Conservation (phyloP, 2,113 vertebrate genomes). For the Balaeniceps rex region DNA sequence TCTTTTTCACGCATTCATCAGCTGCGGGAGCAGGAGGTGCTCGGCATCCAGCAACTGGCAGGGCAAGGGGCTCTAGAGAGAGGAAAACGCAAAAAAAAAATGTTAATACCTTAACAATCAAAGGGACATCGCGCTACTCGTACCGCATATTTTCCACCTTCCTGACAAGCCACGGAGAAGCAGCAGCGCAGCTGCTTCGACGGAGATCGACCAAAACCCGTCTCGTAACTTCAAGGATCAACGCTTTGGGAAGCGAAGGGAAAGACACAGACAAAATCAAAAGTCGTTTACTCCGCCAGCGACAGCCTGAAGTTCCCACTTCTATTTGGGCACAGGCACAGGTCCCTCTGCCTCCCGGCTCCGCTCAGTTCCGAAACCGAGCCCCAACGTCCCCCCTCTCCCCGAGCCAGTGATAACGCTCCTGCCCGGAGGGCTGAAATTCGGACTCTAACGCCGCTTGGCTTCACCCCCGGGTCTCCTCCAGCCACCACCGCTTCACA, state of each 20-base stretch:
- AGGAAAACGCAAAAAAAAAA: background rate
- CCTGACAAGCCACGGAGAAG: background rate
- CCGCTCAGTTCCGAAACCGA: background rate
- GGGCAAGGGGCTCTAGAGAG: constrained; percentile 21
- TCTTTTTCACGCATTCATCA: background rate
- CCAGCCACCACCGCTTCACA: background rate
- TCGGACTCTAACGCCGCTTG: fast-evolving
- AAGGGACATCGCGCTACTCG: fast-evolving
- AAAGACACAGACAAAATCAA: background rate
- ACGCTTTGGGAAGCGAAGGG: background rate
- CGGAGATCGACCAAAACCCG: background rate
- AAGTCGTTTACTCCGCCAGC: background rate
- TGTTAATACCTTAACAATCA: background rate
- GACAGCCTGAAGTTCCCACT: background rate
- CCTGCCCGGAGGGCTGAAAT: background rate
- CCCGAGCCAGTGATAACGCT: fast-evolving
- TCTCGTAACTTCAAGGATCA: fast-evolving
- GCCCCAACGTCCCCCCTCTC: fast-evolving
- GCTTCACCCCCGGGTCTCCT: background rate
- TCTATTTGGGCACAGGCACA: fast-evolving
- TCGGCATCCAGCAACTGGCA: constrained; percentile 7
- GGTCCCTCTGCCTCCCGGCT: background rate
- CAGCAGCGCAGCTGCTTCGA: background rate
- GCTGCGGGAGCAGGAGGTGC: background rate
- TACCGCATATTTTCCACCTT: fast-evolving